phyloP scores from a whole-genome alignment of 2,888 invertebrate species.

The Ectobius pallidus region DNA sequence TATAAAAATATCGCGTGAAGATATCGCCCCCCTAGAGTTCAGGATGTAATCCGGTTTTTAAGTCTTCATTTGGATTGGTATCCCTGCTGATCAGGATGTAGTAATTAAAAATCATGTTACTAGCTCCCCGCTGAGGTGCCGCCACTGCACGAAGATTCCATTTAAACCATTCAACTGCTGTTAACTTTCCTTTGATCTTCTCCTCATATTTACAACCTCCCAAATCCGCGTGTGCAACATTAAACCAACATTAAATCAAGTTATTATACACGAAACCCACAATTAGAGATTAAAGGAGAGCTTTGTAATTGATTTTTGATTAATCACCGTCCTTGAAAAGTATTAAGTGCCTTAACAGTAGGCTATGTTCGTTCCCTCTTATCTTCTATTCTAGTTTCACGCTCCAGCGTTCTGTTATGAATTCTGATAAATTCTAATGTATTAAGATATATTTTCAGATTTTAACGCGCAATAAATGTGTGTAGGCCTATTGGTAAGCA shows the following conservation, averaged over 20 bases:
- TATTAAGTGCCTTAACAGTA: too few species aligned
- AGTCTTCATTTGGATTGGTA: constrained; percentile 13
- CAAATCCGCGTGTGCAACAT: neutral
- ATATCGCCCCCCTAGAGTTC: neutral
- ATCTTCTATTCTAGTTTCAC: too few species aligned
- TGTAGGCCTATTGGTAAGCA: too few species aligned
- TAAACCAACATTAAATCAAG: neutral
- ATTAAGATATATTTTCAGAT: too few species aligned
- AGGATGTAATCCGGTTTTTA: neutral
- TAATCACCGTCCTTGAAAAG: neutral
- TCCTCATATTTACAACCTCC: neutral
- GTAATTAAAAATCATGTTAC: constrained; percentile 1
- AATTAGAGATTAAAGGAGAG: neutral
- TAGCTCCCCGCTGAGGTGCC: neutral
- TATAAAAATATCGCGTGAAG: too few species aligned
- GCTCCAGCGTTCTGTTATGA: too few species aligned
- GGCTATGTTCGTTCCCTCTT: too few species aligned
- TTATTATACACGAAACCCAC: neutral
- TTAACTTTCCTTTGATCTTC: neutral
- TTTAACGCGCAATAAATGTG: too few species aligned
- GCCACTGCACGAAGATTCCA: neutral
- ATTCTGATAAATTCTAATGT: too few species aligned
- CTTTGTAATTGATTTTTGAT: neutral
- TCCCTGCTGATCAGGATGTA: constrained; percentile 7
- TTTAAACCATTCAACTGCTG: neutral